phyloP scores from a whole-genome alignment of 2,888 invertebrate genomes.

The Ochropacha duplaris region DNA sequence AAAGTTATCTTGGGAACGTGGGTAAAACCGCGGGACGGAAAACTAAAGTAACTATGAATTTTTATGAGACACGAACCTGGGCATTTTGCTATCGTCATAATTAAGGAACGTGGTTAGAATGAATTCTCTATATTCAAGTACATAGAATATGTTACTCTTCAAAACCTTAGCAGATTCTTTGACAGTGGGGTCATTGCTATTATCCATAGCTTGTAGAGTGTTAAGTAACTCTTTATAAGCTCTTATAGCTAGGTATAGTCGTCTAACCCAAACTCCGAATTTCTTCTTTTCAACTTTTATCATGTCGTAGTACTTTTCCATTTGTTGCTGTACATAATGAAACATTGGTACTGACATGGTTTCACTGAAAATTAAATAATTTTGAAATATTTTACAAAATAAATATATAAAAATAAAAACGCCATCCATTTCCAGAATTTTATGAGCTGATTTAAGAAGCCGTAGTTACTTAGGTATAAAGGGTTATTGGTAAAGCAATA shows the following conservation, averaged over 20 bases:
- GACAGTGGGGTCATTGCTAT: constrained; percentile 86
- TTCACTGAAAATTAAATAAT: constrained; percentile 86
- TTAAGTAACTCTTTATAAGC: constrained; percentile 92
- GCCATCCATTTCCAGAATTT: no score
- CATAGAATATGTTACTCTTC: constrained; percentile 96
- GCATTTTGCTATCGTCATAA: constrained; percentile 93
- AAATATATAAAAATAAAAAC: no score
- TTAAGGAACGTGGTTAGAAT: constrained; percentile 90
- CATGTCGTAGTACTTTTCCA: constrained; percentile 93
- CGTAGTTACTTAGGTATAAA: no score
- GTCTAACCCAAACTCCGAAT: constrained; percentile 90
- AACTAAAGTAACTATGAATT: background rate
- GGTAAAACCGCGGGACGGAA: no score
- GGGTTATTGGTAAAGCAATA: no score
- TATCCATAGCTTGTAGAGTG: constrained; percentile 92
- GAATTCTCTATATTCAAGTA: constrained; percentile 96
- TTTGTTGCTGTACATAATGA: constrained; percentile 96
- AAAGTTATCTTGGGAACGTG: no score
- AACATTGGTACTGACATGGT: constrained; percentile 96
- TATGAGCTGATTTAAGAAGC: no score
- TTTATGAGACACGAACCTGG: constrained; percentile 83
- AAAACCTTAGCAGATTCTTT: constrained; percentile 92
- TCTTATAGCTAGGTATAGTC: constrained; percentile 92
- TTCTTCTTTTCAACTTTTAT: constrained; percentile 94
- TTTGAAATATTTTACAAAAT: no score